Conservation (phyloP, 2,797 vertebrate species). For the Aulostomus chinensis region DNA sequence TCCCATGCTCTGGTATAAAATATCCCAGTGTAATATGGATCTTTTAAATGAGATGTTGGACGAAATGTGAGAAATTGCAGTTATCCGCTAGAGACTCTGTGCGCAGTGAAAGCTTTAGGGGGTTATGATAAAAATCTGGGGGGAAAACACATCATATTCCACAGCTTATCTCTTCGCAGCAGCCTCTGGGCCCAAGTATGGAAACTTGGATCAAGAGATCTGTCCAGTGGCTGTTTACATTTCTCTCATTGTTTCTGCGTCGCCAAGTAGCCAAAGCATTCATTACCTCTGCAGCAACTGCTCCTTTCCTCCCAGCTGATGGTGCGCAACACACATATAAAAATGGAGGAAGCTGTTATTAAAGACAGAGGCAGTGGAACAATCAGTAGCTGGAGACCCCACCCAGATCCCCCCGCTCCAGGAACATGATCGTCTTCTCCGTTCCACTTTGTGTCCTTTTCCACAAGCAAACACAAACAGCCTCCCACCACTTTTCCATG, state of each 20-base stretch:
- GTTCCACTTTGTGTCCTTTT: background rate
- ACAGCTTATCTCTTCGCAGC: conserved; percentile 51
- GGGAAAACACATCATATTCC: conserved; percentile 20
- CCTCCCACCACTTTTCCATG: conserved; percentile 21
- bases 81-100: background rate
- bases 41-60: background rate
- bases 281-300: conserved; percentile 50
- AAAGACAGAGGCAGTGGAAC: conserved; percentile 44
- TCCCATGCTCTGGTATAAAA: no score
- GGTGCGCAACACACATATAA: conserved; percentile 20
- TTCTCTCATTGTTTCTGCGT: conserved; percentile 70
- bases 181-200: conserved; percentile 49
- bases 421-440: conserved; percentile 25
- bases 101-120: conserved; percentile 2
- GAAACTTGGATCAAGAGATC: conserved; percentile 63
- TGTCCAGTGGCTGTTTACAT: conserved; percentile 70
- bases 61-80: background rate
- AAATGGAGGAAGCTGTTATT: conserved; percentile 53
- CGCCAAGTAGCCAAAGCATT: conserved; percentile 55
- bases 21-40: no score
- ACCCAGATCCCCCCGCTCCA: conserved; percentile 31
- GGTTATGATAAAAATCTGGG: conserved; percentile 29
- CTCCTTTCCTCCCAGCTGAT: conserved; percentile 49
- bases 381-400: conserved; percentile 50
- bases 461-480: conserved; percentile 18